Evolutionary conservation across 2,113 vertebrate species (phyloP).

Genomic region (Clupea harengus): DNA sequence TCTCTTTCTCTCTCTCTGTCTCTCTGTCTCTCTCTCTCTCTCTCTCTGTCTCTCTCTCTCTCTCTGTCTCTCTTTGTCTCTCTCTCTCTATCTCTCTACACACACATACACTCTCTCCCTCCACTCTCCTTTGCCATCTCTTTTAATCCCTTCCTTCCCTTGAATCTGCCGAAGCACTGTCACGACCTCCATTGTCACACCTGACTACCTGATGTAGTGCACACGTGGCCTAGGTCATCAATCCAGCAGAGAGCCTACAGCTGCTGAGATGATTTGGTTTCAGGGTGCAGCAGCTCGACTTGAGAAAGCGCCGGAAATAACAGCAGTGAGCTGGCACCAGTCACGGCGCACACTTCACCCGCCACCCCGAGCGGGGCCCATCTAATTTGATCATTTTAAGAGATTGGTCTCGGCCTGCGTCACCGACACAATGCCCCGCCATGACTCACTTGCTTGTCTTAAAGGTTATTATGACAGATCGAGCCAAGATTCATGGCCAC

Average conservation of each 20-base stretch:
- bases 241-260: not conserved
- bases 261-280: not conserved
- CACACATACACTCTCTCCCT: not conserved
- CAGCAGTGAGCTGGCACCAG: constrained; percentile 20
- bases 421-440: constrained; percentile 39
- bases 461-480: constrained; percentile 45
- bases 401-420: constrained; percentile 39
- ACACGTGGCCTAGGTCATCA: not conserved
- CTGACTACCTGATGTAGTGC: not conserved
- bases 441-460: constrained; percentile 42
- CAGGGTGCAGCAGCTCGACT: not conserved
- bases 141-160: not conserved
- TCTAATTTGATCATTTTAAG: constrained; percentile 47
- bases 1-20: not conserved
- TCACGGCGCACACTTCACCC: not conserved
- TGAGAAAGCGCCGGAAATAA: constrained; percentile 19
- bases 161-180: not conserved
- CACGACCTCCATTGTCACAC: not conserved
- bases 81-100: not conserved
- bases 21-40: no score
- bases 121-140: not conserved
- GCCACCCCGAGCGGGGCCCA: constrained; percentile 5
- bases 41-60: no score
- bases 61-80: not conserved
- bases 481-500: constrained; percentile 22